Evolutionary conservation across 2,797 vertebrate species (phyloP), one percentile per base, ranked within the genome.

Genomic region (Enteromius unitaeniatus): DNA sequence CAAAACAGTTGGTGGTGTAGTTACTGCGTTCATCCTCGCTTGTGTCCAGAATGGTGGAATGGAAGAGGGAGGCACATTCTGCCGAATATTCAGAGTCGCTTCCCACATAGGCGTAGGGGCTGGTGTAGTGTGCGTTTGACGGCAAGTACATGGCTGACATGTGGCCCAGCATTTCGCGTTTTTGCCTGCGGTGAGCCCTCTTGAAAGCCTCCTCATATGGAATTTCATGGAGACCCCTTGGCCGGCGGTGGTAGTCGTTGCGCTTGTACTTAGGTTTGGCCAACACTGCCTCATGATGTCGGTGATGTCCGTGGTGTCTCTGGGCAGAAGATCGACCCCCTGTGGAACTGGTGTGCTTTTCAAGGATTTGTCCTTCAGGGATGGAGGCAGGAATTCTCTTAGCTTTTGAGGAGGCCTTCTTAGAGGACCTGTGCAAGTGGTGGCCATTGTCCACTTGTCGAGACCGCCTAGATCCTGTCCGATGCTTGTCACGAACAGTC

Each of bases 81-180:
- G 97, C 97, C 0, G 97, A 99, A 84, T 97, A 99, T 89, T 99
- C 98, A 0, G 97, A 99, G 93, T 98, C 97, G 17, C 97, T 98
- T 86, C 95, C 95, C 15, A 91, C 90, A 0, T 93, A 95, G 13
- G 96, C 85, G 0, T 97, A 96, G 0, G 96, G 95, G 83, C 96
- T 96, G 84, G 91, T 84, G 0, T 93, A 92, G 7, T 92, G 93
- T 45, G 89, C 84, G 0, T 86, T 83, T 7, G 91, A 26, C 0
- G 90, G 92, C 34, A 79, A 89, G 88, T 91, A 93, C 76, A 91
- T 88, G 10, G 65, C 65, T 3, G 88, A 80, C 53, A 89, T 73
- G 2, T 72, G 89, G 0, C 92, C 93, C 21, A 93, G 49, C 0
- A 90, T 84, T 60, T 95, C 95, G 58, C 94, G 91, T 15, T 95